A percentile compares a stretch with the other conserved stretches of the same genome.
Conservation (phyloP, 2,797 vertebrate species). For the Geotrypetes seraphini region DNA sequence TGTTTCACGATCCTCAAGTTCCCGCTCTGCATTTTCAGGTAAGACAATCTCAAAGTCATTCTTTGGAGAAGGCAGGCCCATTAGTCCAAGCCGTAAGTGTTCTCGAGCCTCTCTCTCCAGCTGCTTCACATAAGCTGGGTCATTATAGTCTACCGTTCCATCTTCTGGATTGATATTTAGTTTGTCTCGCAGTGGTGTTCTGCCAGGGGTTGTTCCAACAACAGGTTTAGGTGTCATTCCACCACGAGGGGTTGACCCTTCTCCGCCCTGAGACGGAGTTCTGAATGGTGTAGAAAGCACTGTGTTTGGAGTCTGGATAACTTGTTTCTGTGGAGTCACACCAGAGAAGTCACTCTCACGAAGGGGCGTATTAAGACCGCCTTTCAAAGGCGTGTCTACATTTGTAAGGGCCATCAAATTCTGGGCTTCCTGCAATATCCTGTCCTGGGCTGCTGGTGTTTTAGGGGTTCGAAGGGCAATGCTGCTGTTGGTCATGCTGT, state of each 20-base stretch:
- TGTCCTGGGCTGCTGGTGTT: constrained; percentile 87
- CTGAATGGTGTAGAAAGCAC: constrained; percentile 89
- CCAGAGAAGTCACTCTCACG: constrained; percentile 95
- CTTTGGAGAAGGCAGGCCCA: constrained; percentile 86
- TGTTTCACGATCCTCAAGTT: constrained; percentile 76
- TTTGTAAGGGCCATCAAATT: constrained; percentile 98
- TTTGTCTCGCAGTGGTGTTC: constrained; percentile 88
- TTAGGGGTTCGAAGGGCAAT: constrained; percentile 81
- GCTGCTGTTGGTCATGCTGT: constrained; percentile 82
- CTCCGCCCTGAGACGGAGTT: constrained; percentile 78
- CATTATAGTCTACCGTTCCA: constrained; percentile 73
- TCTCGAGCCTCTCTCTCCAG: constrained; percentile 86
- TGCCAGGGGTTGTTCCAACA: constrained; percentile 69
- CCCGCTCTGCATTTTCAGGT: constrained; percentile 92
- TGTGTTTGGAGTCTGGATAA: constrained; percentile 91
- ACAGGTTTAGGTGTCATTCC: constrained; percentile 81
- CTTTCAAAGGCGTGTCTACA: constrained; percentile 92
- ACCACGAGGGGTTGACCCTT: constrained; percentile 79
- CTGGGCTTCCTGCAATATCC: constrained; percentile 96
- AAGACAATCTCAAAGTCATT: constrained; percentile 98
- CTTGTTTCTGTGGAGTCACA: constrained; percentile 83
- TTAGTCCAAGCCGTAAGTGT: constrained; percentile 77
- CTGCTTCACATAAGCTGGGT: constrained; percentile 82
- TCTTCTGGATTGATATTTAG: constrained; percentile 93
- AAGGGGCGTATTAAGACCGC: constrained; percentile 91